phyloP scores from a whole-genome alignment of 2,113 vertebrate species.

The Oncorhynchus clarkii region DNA sequence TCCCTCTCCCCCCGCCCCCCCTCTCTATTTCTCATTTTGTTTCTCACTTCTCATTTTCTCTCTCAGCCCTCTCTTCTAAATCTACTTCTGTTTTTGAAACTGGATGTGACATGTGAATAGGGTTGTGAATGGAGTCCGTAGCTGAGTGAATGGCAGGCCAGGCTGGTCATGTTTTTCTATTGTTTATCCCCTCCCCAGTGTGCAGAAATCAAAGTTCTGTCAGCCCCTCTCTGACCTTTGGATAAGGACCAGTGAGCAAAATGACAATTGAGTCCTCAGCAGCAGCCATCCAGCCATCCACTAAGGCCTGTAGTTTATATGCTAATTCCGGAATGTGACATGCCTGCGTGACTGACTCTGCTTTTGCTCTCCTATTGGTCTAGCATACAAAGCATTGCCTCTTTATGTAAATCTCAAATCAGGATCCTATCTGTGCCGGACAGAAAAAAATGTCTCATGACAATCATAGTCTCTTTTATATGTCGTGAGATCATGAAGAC shows the following conservation, averaged over 20 bases:
- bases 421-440: conserved; percentile 13
- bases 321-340: conserved; percentile 49
- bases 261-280: conserved; percentile 50
- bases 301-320: conserved; percentile 55
- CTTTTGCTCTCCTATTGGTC: conserved; percentile 12
- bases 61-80: background rate
- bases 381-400: background rate
- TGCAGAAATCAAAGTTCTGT: conserved; percentile 56
- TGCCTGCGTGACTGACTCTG: conserved; percentile 9
- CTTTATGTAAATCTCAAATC: conserved; percentile 17
- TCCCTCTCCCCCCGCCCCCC: background rate
- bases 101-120: background rate
- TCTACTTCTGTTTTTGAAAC: background rate
- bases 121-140: conserved; percentile 22
- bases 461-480: conserved; percentile 16
- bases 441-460: conserved; percentile 27
- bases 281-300: conserved; percentile 15
- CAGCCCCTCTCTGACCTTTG: conserved; percentile 54
- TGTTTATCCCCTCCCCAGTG: conserved; percentile 53
- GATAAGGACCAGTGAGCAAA: conserved; percentile 62
- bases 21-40: background rate
- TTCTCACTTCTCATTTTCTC: background rate
- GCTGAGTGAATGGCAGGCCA: conserved; percentile 41
- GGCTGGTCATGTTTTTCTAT: conserved; percentile 47
- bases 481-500: background rate